Percentiles rank a stretch among this genome's conserved stretches.
Conservation (phyloP, 2,888 invertebrate genomes). For the Cephus spinipes region DNA sequence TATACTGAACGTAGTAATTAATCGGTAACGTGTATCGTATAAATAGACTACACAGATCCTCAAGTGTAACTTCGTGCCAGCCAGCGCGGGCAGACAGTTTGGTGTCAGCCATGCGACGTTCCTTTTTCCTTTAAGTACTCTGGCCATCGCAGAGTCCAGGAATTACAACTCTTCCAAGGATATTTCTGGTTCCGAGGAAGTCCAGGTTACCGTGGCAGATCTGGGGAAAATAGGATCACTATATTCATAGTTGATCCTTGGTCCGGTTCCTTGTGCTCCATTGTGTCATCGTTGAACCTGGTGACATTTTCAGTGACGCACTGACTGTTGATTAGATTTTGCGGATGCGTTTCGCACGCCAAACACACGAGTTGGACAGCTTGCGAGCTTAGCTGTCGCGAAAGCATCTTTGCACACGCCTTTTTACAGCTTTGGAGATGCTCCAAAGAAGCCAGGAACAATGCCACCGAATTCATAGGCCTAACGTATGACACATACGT, state of each 20-base stretch:
- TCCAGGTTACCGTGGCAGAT: background rate
- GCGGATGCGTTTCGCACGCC: background rate
- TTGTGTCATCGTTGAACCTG: background rate
- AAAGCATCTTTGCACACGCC: background rate
- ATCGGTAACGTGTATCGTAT: background rate
- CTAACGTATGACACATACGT: constrained; percentile 19
- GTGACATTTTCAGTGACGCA: background rate
- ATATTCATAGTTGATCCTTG: background rate
- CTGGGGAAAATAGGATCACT: background rate
- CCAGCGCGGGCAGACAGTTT: constrained; percentile 32
- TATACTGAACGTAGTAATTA: background rate
- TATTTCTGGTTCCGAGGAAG: background rate
- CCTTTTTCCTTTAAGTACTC: background rate
- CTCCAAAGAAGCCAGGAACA: constrained; percentile 1
- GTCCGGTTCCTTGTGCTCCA: background rate
- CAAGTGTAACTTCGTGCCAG: background rate
- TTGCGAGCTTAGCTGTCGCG: background rate
- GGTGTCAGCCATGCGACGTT: constrained; percentile 29
- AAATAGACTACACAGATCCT: background rate
- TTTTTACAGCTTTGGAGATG: background rate
- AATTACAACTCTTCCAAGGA: background rate
- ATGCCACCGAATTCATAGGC: constrained; percentile 19
- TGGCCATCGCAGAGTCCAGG: background rate
- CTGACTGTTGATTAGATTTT: background rate
- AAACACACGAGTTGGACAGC: background rate